Percentiles rank a stretch among this genome's conserved stretches.
These are phyloP conservation scores for Andrena bicolor DNA, from an alignment of 2,888 invertebrate genomes.

Conservation along the genomic window DNA sequence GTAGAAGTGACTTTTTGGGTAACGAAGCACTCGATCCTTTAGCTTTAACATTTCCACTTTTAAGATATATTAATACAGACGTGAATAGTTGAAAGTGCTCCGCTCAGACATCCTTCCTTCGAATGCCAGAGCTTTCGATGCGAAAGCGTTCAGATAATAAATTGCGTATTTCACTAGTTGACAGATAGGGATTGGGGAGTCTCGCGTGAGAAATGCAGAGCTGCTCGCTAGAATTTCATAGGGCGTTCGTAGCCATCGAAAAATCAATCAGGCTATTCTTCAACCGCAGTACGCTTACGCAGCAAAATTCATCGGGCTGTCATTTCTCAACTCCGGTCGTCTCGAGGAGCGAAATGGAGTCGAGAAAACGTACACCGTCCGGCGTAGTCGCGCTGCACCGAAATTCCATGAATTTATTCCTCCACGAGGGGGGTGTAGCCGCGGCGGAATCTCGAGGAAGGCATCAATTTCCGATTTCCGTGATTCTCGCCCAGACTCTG, in stretches of 20 bases:
- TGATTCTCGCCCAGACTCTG: constrained; percentile 54
- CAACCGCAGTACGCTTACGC: not conserved
- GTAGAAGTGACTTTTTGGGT: no score
- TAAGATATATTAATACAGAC: no score
- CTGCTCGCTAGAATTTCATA: not conserved
- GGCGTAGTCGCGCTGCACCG: constrained; percentile 32
- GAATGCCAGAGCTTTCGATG: no score
- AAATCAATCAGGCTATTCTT: constrained; percentile 11
- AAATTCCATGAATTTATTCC: constrained; percentile 65
- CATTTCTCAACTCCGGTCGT: not conserved
- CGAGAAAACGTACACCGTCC: constrained; percentile 29
- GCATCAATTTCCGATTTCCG: constrained; percentile 70
- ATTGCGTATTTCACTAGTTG: not conserved
- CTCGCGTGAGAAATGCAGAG: not conserved
- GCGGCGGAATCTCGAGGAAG: constrained; percentile 52
- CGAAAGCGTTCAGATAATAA: no score
- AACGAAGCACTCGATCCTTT: no score
- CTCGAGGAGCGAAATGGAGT: constrained; percentile 13
- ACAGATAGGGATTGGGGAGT: not conserved
- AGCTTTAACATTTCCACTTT: no score
- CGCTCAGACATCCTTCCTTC: no score
- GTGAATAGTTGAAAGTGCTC: no score
- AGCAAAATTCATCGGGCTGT: not conserved
- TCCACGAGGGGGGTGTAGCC: constrained; percentile 45
- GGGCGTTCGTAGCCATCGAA: not conserved